phyloP scores from a whole-genome alignment of 2,888 invertebrate genomes.

The Ochropleura leucogaster region DNA sequence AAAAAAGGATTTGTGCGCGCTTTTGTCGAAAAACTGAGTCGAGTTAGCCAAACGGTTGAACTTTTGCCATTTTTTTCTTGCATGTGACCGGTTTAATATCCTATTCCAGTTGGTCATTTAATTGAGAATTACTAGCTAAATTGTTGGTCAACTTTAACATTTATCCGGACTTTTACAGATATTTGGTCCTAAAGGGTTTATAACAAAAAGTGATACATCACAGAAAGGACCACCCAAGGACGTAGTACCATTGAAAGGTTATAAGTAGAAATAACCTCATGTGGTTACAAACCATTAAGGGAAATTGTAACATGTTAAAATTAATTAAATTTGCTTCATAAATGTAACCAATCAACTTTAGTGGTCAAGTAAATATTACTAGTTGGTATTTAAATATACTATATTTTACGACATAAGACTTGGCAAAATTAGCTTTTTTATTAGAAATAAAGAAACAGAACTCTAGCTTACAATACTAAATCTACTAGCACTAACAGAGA shows the following conservation, averaged over 20 bases:
- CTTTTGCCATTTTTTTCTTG: background rate
- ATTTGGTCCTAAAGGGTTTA: constrained; percentile 16
- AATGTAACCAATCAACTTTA: constrained; percentile 18
- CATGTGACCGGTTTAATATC: background rate
- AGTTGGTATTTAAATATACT: constrained; percentile 27
- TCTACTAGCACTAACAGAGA: constrained; percentile 6
- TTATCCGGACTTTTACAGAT: constrained; percentile 15
- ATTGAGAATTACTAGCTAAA: background rate
- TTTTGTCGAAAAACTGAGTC: background rate
- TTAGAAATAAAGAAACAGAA: background rate
- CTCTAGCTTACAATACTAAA: background rate
- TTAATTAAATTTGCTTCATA: constrained; percentile 30
- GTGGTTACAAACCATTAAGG: constrained; percentile 8
- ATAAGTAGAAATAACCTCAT: constrained; percentile 40
- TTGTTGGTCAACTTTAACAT: constrained; percentile 13
- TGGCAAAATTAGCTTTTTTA: background rate
- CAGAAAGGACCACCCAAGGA: constrained; percentile 33
- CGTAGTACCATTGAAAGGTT: constrained; percentile 7
- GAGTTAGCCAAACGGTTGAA: background rate
- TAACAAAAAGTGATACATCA: constrained; percentile 36
- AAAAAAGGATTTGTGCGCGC: constrained; percentile 12
- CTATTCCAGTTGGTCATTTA: background rate
- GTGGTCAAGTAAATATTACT: constrained; percentile 18
- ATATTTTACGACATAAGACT: constrained; percentile 2
- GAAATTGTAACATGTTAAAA: constrained; percentile 34